Percentiles rank a stretch among this genome's conserved stretches.
These are phyloP conservation scores for Drosophila kepulauana DNA, from an alignment of 1,140 invertebrate species.

Conservation along the genomic window DNA sequence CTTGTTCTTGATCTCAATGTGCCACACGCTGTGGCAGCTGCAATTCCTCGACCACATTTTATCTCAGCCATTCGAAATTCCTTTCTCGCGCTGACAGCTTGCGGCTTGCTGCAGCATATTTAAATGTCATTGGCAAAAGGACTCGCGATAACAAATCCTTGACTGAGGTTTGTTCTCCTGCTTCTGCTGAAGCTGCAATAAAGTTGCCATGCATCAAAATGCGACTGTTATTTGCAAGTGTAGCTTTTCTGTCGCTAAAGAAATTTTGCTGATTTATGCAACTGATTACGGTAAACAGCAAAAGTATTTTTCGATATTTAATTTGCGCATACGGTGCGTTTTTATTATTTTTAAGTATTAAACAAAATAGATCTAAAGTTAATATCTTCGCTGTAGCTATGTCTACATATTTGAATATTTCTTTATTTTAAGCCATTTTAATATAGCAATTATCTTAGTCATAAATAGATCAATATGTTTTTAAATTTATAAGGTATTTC, in stretches of 20 bases:
- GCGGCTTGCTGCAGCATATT: slow-evolving; percentile 72
- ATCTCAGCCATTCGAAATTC: slow-evolving; percentile 54
- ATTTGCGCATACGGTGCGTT: too few species aligned
- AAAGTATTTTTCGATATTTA: too few species aligned
- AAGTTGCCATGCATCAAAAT: slow-evolving; percentile 35
- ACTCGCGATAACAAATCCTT: slow-evolving; percentile 47
- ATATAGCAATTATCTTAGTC: too few species aligned
- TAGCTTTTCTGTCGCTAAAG: neutral
- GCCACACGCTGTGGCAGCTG: slow-evolving; percentile 8
- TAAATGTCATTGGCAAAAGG: slow-evolving; percentile 72
- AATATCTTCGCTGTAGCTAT: too few species aligned
- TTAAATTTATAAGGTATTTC: too few species aligned
- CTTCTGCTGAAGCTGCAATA: slow-evolving; percentile 72
- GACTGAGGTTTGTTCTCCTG: slow-evolving; percentile 19
- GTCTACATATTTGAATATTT: too few species aligned
- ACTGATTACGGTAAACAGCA: neutral
- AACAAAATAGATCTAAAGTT: too few species aligned
- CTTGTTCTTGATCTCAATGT: neutral
- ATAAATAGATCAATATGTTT: too few species aligned
- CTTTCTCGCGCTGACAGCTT: slow-evolving; percentile 58
- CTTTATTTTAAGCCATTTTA: too few species aligned
- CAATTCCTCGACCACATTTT: slow-evolving; percentile 42
- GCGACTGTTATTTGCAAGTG: slow-evolving; percentile 3
- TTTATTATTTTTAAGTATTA: too few species aligned
- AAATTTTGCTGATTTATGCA: neutral